These are phyloP conservation scores for Campoletis sonorensis DNA, from an alignment of 1,140 invertebrate genomes.

Conservation along the genomic window DNA sequence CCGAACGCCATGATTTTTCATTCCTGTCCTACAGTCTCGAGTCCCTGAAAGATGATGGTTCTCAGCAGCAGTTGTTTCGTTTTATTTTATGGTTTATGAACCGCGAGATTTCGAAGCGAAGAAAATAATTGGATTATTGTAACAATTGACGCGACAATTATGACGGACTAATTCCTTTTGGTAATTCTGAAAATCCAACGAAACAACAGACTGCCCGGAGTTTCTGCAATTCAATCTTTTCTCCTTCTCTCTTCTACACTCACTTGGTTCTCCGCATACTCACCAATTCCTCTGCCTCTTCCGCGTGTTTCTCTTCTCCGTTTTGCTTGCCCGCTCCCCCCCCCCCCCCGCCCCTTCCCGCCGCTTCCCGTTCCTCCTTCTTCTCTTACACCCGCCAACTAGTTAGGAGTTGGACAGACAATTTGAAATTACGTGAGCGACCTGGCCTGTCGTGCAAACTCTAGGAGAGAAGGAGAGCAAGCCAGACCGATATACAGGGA, in stretches of 20 bases:
- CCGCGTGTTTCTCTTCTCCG: not conserved
- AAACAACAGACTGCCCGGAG: not conserved
- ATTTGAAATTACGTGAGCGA: slow-evolving; percentile 62
- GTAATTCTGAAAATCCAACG: slow-evolving; percentile 53
- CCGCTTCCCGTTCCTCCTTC: not conserved
- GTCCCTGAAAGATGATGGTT: no score
- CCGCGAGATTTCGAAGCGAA: no score
- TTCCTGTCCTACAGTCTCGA: no score
- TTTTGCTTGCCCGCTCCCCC: not conserved
- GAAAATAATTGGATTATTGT: no score
- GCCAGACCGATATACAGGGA: not conserved
- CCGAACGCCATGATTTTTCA: no score
- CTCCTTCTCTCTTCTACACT: not conserved
- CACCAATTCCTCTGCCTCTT: slow-evolving; percentile 1
- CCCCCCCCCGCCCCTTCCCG: no score
- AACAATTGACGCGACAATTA: not conserved
- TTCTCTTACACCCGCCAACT: slow-evolving; percentile 54
- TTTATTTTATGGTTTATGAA: no score
- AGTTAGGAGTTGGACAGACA: slow-evolving; percentile 68
- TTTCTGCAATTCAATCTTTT: not conserved
- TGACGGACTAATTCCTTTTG: slow-evolving; percentile 57
- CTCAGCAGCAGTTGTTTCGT: no score
- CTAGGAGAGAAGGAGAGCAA: not conserved
- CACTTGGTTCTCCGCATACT: not conserved
- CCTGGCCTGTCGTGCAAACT: slow-evolving; percentile 35